Evolutionary conservation across 2,888 invertebrate species (phyloP), one percentile per base, ranked within the genome.

Genomic region (Ectobius pallidus): DNA sequence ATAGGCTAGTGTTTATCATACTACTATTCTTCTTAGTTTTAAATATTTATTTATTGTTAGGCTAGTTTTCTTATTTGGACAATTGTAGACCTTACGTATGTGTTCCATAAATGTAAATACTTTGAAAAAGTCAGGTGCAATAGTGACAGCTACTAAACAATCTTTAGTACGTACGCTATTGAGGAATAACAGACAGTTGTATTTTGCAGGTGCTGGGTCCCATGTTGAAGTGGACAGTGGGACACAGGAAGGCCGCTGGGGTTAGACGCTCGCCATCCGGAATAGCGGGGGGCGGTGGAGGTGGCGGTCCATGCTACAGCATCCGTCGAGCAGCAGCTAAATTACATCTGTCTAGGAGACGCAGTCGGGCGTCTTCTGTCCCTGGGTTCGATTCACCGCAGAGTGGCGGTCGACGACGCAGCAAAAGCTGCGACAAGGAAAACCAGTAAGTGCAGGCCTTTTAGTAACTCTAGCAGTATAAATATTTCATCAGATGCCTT

Each of bases 151-250:
- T n/a, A n/a, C n/a, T n/a, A n/a, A n/a, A n/a, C n/a, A n/a, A n/a
- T n/a, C n/a, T n/a, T n/a, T n/a, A n/a, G n/a, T n/a, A n/a, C n/a
- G n/a, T n/a, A n/a, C n/a, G n/a, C n/a, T n/a, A n/a, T n/a, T n/a
- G n/a, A n/a, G n/a, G n/a, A n/a, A n/a, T n/a, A n/a, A n/a, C n/a
- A n/a, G n/a, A n/a, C n/a, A n/a, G n/a, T n/a, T n/a, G n/a, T n/a
- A 6, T 30, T 30, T 0, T 25, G n/a, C 30, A 58, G 58, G 58
- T n/a, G 30, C 27, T n/a, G 22, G 34, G 20, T 52, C 58, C 83
- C 76, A 80, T 80, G 80, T 77, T 80, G 75, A 80, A 80, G 79
- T 79, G 80, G 80, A 77, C 79, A 55, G 78, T 79, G 68, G 78
- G 77, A 73, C 79, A 78, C 70, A 74, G 74, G 69, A 75, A 74